These are phyloP conservation scores for Drosophila borborema DNA, from an alignment of 2,888 invertebrate species.

Conservation along the genomic window DNA sequence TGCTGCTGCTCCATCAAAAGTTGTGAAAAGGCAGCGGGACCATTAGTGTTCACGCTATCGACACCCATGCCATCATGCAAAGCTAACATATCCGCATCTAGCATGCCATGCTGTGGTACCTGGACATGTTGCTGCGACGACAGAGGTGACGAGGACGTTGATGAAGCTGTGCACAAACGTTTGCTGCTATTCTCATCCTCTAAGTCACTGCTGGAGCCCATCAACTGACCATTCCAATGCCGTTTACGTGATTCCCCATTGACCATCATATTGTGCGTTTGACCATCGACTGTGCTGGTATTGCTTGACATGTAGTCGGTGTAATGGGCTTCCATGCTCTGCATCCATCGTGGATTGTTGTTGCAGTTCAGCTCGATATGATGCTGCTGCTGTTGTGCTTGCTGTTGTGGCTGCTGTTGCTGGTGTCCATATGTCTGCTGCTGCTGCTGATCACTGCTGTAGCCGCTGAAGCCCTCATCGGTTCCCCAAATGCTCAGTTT, in stretches of 20 bases:
- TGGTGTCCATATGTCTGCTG: conserved; percentile 47
- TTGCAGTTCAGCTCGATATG: conserved; percentile 81
- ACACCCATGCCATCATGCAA: conserved; percentile 80
- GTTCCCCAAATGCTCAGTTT: conserved; percentile 78
- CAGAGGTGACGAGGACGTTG: conserved; percentile 78
- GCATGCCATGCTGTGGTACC: conserved; percentile 64
- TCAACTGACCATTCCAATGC: conserved; percentile 79
- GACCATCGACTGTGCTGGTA: conserved; percentile 64
- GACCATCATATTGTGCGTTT: conserved; percentile 49
- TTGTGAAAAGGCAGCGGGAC: conserved; percentile 74
- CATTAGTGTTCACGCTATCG: conserved; percentile 60
- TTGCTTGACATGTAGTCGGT: conserved; percentile 78
- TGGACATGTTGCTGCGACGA: conserved; percentile 69
- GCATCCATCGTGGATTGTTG: conserved; percentile 84
- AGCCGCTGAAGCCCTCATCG: conserved; percentile 52
- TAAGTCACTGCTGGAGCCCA: conserved; percentile 75
- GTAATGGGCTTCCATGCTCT: conserved; percentile 83
- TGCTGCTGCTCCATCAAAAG: conserved; percentile 78
- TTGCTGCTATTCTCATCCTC: conserved; percentile 79
- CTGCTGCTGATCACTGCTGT: conserved; percentile 42
- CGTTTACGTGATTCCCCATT: conserved; percentile 80
- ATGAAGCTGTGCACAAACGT: conserved; percentile 79
- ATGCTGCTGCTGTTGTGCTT: conserved; percentile 69
- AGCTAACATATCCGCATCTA: conserved; percentile 79
- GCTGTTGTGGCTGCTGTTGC: conserved; percentile 44